These are phyloP conservation scores for Brachypterus glaber DNA, from an alignment of 2,888 invertebrate species.

Conservation along the genomic window DNA sequence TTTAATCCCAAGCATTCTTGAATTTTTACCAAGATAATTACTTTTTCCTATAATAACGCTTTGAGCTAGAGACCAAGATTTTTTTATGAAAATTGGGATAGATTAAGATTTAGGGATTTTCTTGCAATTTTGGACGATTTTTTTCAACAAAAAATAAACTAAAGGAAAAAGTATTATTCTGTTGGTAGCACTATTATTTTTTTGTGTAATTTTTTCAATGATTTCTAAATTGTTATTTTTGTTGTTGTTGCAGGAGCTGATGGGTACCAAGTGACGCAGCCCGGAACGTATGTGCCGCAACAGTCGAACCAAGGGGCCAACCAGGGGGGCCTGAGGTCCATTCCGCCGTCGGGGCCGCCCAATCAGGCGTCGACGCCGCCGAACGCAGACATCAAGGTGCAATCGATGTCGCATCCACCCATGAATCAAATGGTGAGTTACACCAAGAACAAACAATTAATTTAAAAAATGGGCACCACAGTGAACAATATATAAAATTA, in stretches of 20 bases:
- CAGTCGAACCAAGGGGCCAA: slow-evolving; percentile 35
- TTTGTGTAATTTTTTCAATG: neutral
- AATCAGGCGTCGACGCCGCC: slow-evolving; percentile 41
- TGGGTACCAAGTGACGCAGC: slow-evolving; percentile 30
- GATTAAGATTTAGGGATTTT: too few species aligned
- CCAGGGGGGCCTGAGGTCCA: slow-evolving; percentile 35
- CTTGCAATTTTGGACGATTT: too few species aligned
- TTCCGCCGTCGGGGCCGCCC: slow-evolving; percentile 37
- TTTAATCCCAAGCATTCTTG: too few species aligned
- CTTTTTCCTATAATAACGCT: too few species aligned
- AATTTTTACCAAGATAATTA: too few species aligned
- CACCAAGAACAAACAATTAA: slow-evolving; percentile 1
- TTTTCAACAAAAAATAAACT: too few species aligned
- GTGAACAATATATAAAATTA: too few species aligned
- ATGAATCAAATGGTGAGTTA: slow-evolving; percentile 33
- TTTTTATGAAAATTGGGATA: too few species aligned
- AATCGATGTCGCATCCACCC: slow-evolving; percentile 29
- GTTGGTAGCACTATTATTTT: slow-evolving; percentile 10
- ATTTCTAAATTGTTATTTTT: slow-evolving; percentile 6
- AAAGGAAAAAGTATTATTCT: too few species aligned
- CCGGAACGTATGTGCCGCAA: slow-evolving; percentile 29
- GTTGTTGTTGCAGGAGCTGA: slow-evolving; percentile 32
- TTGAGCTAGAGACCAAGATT: too few species aligned
- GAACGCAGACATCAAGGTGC: slow-evolving; percentile 37
- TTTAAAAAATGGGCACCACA: too few species aligned